Conservation (phyloP, 2,888 invertebrate species). For the Caradrina kadenii region DNA sequence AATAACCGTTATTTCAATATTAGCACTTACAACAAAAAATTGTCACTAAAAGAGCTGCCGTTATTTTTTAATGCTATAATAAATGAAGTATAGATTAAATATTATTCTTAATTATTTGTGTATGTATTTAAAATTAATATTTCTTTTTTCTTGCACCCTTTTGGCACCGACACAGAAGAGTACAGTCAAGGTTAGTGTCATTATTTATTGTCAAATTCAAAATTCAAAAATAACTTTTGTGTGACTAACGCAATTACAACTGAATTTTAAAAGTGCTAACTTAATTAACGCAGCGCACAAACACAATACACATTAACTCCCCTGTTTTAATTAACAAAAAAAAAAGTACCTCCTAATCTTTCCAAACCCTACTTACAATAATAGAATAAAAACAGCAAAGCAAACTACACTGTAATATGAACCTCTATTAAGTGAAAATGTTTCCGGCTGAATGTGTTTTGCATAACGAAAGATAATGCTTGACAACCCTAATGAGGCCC, state of each 20-base stretch:
- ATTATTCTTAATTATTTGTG: not conserved
- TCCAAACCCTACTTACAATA: constrained; percentile 15
- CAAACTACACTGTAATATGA: constrained; percentile 44
- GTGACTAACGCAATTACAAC: not conserved
- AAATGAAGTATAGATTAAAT: too few species aligned
- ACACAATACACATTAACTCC: not conserved
- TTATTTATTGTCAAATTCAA: not conserved
- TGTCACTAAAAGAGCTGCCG: too few species aligned
- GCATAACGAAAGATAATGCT: constrained; percentile 62
- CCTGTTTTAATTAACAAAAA: constrained; percentile 18
- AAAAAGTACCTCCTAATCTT: constrained; percentile 1
- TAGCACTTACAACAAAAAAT: too few species aligned
- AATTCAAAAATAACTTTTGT: not conserved
- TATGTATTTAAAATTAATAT: constrained; percentile 37
- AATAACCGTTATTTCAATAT: too few species aligned
- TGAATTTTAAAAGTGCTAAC: not conserved
- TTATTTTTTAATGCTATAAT: too few species aligned
- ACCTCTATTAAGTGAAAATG: constrained; percentile 57
- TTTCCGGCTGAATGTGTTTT: constrained; percentile 56
- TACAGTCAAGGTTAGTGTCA: constrained; percentile 66
- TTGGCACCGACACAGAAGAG: constrained; percentile 62
- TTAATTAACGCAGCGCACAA: not conserved
- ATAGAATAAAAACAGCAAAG: constrained; percentile 45
- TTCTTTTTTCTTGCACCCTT: constrained; percentile 51
- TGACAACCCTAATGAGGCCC: constrained; percentile 60